Percentiles rank a stretch among this genome's conserved stretches.
phyloP scores from a whole-genome alignment of 2,888 invertebrate species.

The Agrotis clavis region DNA sequence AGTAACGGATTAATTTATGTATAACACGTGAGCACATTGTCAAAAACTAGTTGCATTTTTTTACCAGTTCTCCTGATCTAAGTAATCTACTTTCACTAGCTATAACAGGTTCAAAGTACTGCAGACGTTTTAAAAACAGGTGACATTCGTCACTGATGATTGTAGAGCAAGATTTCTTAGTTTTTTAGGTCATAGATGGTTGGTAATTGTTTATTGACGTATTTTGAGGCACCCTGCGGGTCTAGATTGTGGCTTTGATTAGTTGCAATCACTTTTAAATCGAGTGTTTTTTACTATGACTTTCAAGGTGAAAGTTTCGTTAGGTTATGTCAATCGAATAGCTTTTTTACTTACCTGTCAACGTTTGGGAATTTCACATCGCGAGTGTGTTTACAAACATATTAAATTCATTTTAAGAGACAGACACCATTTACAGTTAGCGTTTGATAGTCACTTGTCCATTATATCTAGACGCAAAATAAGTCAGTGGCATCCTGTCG shows the following conservation, averaged over 20 bases:
- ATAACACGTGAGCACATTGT: slow-evolving; percentile 45
- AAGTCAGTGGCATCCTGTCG: no score
- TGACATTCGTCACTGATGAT: not conserved
- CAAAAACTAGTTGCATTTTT: slow-evolving; percentile 56
- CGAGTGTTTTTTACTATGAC: not conserved
- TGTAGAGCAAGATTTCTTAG: not conserved
- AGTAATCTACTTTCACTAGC: slow-evolving; percentile 56
- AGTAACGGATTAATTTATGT: slow-evolving; percentile 52
- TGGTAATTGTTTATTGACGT: not conserved
- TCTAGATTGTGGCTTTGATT: no score
- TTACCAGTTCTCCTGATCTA: slow-evolving; percentile 38
- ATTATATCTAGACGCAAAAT: not conserved
- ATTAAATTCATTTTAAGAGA: no score
- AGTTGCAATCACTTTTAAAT: not conserved
- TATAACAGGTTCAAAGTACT: slow-evolving; percentile 16
- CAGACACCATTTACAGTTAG: no score
- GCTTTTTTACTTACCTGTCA: not conserved
- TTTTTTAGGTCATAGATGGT: not conserved
- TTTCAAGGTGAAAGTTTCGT: not conserved
- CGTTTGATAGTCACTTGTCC: not conserved
- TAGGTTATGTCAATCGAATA: not conserved
- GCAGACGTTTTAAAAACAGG: slow-evolving; percentile 1
- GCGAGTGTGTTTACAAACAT: no score
- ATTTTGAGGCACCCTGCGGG: not conserved
- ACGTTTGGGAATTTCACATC: not conserved